phyloP scores from a whole-genome alignment of 2,888 invertebrate species.

The Cyrtodaria siliqua region DNA sequence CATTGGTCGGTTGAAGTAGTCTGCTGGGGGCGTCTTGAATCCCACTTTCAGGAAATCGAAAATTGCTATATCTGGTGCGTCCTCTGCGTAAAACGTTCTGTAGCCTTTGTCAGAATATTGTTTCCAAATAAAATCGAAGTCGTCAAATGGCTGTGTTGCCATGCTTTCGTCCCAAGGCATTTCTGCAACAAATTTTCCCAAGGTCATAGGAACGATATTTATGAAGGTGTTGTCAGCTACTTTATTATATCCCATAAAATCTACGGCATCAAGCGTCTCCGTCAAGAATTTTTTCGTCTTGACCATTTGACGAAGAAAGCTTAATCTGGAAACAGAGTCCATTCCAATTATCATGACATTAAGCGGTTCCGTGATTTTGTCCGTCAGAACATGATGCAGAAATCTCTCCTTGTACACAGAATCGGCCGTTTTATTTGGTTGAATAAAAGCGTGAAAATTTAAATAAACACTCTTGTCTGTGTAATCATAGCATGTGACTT shows the following conservation, averaged over 20 bases:
- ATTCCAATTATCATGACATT: slow-evolving; percentile 94
- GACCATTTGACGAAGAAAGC: slow-evolving; percentile 94
- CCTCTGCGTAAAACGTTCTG: slow-evolving; percentile 93
- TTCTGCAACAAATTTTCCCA: slow-evolving; percentile 68
- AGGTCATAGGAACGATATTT: slow-evolving; percentile 93
- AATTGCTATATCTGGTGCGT: slow-evolving; percentile 91
- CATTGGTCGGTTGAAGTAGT: slow-evolving; percentile 93
- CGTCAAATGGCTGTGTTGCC: slow-evolving; percentile 66
- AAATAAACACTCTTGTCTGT: slow-evolving; percentile 73
- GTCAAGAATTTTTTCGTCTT: slow-evolving; percentile 88
- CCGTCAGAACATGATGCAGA: slow-evolving; percentile 41
- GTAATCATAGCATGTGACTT: slow-evolving; percentile 77
- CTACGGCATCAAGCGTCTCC: slow-evolving; percentile 89
- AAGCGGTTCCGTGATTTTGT: slow-evolving; percentile 82
- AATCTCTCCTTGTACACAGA: slow-evolving; percentile 38
- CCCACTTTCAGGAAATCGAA: slow-evolving; percentile 93
- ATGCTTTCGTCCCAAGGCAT: slow-evolving; percentile 68
- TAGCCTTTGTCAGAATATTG: slow-evolving; percentile 91
- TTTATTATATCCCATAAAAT: slow-evolving; percentile 95
- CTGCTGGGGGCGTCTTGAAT: slow-evolving; percentile 92
- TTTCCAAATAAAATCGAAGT: slow-evolving; percentile 93
- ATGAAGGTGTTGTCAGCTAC: slow-evolving; percentile 96
- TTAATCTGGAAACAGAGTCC: slow-evolving; percentile 94
- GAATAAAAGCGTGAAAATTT: slow-evolving; percentile 81
- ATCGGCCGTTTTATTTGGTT: slow-evolving; percentile 68